A percentile compares a stretch with the other conserved stretches of the same genome.
Conservation (phyloP, 2,797 vertebrate species). For the Pseudocheirus occidentalis region DNA sequence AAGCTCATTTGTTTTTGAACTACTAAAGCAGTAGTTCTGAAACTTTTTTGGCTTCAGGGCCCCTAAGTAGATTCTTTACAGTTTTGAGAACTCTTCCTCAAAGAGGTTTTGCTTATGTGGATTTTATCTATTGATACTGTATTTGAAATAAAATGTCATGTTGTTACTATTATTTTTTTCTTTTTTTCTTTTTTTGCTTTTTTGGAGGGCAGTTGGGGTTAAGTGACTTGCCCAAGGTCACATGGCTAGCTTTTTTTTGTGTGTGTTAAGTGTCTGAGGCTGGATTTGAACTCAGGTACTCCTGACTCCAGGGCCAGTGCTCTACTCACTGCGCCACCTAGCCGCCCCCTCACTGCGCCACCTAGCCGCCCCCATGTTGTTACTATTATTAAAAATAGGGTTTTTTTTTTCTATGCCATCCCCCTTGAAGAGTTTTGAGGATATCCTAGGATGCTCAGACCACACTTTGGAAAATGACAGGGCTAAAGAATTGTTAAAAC, state of each 20-base stretch:
- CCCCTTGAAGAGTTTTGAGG: neutral
- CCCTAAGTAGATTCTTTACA: neutral
- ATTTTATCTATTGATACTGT: neutral
- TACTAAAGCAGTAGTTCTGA: neutral
- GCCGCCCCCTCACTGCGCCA: too few species aligned
- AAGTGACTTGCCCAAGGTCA: too few species aligned
- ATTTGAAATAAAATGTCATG: neutral
- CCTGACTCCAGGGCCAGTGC: too few species aligned
- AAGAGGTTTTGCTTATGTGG: neutral
- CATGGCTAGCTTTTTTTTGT: too few species aligned
- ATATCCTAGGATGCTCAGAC: neutral
- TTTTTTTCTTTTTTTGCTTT: too few species aligned
- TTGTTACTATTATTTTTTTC: neutral
- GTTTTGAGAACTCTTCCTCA: neutral
- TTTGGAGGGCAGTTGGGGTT: too few species aligned
- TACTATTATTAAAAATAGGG: neutral
- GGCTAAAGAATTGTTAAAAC: neutral
- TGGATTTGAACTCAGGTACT: too few species aligned
- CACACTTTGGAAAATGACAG: neutral
- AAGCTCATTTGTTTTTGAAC: neutral
- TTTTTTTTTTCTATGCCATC: neutral
- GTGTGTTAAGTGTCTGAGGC: too few species aligned
- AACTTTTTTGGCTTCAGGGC: neutral
- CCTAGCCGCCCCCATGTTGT: too few species aligned
- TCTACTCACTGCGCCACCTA: too few species aligned